These are phyloP conservation scores for Turritopsis rubra DNA, from an alignment of 30 jellyfish, hydroid and myxozoan genomes.

Conservation along the genomic window DNA sequence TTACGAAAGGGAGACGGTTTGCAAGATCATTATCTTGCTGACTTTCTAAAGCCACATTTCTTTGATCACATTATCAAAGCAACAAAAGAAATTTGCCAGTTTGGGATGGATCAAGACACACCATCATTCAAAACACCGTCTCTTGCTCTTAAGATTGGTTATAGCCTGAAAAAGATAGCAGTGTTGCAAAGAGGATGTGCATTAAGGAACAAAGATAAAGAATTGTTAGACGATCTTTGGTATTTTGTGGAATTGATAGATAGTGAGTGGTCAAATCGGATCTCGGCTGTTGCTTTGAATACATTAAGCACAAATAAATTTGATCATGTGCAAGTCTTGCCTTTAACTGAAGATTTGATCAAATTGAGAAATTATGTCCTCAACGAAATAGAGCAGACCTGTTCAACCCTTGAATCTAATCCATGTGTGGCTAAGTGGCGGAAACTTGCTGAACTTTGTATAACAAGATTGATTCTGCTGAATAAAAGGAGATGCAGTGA, in stretches of 20 bases:
- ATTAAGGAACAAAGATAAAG: constrained; percentile 12
- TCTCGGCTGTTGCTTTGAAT: constrained; percentile 24
- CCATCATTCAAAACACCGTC: constrained; percentile 32
- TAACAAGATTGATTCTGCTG: constrained; percentile 20
- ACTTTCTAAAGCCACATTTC: constrained; percentile 22
- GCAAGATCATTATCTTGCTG: constrained; percentile 13
- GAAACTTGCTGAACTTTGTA: constrained; percentile 10
- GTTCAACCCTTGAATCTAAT: not conserved
- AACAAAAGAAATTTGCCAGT: constrained; percentile 31
- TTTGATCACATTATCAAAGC: constrained; percentile 28
- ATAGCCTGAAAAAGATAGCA: constrained; percentile 25
- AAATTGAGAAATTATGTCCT: constrained; percentile 13
- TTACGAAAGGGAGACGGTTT: constrained; percentile 17
- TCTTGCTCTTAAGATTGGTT: constrained; percentile 29
- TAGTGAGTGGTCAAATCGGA: constrained; percentile 24
- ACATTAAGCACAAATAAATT: constrained; percentile 29
- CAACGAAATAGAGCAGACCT: constrained; percentile 5
- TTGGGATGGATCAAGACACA: constrained; percentile 10
- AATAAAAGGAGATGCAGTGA: constrained; percentile 41
- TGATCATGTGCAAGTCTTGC: constrained; percentile 13
- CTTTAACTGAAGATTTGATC: constrained; percentile 33
- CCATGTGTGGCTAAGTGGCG: constrained; percentile 9
- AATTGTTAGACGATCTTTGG: not conserved
- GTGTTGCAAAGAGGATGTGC: constrained; percentile 28
- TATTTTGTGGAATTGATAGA: constrained; percentile 18